Conservation (phyloP, 2,888 invertebrate species). For the Hirtodrosophila alboralis region DNA sequence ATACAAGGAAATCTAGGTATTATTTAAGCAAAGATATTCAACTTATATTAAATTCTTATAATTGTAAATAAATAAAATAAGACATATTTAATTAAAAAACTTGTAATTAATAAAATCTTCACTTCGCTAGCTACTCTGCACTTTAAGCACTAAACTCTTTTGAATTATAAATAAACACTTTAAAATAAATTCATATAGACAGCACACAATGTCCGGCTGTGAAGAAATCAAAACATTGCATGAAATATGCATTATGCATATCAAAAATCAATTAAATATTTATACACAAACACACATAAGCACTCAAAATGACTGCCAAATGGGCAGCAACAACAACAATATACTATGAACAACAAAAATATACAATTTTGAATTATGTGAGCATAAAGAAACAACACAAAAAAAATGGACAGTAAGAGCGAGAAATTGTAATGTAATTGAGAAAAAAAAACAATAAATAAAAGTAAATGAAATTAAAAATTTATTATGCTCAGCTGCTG, state of each 20-base stretch:
- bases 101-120: constrained; percentile 10
- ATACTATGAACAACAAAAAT: constrained; percentile 7
- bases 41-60: too few species aligned
- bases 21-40: too few species aligned
- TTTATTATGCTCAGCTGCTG: constrained; percentile 68
- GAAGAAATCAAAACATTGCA: constrained; percentile 45
- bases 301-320: constrained; percentile 50
- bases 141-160: neutral
- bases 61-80: too few species aligned
- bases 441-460: constrained; percentile 51
- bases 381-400: constrained; percentile 17
- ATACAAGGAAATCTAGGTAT: too few species aligned
- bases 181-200: constrained; percentile 22
- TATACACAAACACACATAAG: constrained; percentile 52
- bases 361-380: constrained; percentile 39
- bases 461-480: constrained; percentile 75
- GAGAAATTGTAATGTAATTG: constrained; percentile 69
- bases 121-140: constrained; percentile 5
- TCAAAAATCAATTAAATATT: constrained; percentile 78
- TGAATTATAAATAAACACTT: constrained; percentile 24
- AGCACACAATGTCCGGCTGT: neutral
- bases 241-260: constrained; percentile 73
- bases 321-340: constrained; percentile 10
- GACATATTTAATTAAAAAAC: too few species aligned
- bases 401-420: constrained; percentile 10